Percentiles rank a stretch among this genome's conserved stretches.
Conservation (phyloP, 37 sponge, comb jelly and placozoan species). For the Axinella damicornis region DNA sequence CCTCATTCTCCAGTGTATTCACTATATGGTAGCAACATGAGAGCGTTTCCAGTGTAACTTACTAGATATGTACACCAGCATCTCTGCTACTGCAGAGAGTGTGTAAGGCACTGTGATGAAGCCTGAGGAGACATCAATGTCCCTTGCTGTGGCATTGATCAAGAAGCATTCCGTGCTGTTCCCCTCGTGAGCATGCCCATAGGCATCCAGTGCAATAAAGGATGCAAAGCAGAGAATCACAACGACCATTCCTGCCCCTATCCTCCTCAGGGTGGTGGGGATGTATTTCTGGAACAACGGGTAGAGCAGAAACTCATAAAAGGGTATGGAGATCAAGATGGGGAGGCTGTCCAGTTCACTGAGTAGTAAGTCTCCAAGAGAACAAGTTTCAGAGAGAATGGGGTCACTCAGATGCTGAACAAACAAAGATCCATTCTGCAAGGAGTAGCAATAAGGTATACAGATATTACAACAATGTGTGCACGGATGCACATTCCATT, state of each 20-base stretch:
- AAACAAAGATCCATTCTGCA: too few relatives aligned
- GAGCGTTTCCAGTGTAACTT: background rate
- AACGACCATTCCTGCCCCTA: background rate
- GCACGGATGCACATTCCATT: too few relatives aligned
- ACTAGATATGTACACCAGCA: conserved; percentile 18
- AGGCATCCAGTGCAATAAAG: background rate
- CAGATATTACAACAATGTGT: too few relatives aligned
- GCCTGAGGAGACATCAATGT: background rate
- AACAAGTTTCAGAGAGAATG: too few relatives aligned
- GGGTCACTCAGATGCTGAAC: too few relatives aligned
- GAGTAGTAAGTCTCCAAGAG: too few relatives aligned
- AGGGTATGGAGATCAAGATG: background rate
- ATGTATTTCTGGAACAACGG: conserved; percentile 14
- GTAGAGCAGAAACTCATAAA: conserved; percentile 3
- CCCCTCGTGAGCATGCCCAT: background rate
- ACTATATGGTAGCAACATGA: background rate
- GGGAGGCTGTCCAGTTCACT: background rate
- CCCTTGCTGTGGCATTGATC: background rate
- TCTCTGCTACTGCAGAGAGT: conserved; percentile 16
- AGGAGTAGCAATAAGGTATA: too few relatives aligned
- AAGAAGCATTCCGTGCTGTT: conserved; percentile 4
- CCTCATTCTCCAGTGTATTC: background rate
- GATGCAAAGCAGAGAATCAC: background rate
- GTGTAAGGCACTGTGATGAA: conserved; percentile 3
- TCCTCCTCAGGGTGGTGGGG: background rate